These are phyloP conservation scores for Ataeniobius toweri DNA, from an alignment of 2,797 vertebrate genomes.

Conservation along the genomic window DNA sequence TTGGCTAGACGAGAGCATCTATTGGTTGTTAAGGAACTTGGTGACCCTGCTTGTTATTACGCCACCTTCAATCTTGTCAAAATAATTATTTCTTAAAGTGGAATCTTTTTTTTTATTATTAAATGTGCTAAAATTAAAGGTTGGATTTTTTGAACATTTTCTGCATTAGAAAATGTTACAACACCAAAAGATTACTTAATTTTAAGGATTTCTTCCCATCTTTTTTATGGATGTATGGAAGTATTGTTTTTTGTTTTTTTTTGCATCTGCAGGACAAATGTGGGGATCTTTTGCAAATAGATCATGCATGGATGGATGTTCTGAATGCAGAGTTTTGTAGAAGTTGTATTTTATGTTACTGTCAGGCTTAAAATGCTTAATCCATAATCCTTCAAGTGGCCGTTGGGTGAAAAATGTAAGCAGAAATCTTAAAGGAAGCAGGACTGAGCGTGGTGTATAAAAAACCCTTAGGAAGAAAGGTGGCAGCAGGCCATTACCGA, in stretches of 20 bases:
- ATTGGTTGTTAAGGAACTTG: not conserved
- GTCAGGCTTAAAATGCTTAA: conserved; percentile 34
- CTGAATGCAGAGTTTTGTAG: not conserved
- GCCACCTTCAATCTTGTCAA: not conserved
- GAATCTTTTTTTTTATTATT: not conserved
- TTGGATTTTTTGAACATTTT: not conserved
- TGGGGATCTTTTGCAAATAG: not conserved
- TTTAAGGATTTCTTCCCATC: not conserved
- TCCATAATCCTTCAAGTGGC: conserved; percentile 38
- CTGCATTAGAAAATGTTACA: too few relatives aligned
- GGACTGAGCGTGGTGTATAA: conserved; percentile 19
- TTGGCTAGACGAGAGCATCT: not conserved
- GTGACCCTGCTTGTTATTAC: not conserved
- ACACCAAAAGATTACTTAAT: not conserved
- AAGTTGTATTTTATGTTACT: conserved; percentile 25
- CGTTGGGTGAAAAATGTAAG: conserved; percentile 35
- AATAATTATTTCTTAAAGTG: not conserved
- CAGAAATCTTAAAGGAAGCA: conserved; percentile 27
- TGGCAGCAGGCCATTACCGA: conserved; percentile 31
- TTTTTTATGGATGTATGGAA: too few relatives aligned
- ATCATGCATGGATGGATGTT: not conserved
- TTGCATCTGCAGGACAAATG: conserved; percentile 1
- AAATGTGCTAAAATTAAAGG: not conserved
- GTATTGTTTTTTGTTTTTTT: not conserved
- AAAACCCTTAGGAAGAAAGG: conserved; percentile 27